Evolutionary conservation across 2,888 invertebrate genomes (phyloP).

Genomic region (Lycia hirtaria): DNA sequence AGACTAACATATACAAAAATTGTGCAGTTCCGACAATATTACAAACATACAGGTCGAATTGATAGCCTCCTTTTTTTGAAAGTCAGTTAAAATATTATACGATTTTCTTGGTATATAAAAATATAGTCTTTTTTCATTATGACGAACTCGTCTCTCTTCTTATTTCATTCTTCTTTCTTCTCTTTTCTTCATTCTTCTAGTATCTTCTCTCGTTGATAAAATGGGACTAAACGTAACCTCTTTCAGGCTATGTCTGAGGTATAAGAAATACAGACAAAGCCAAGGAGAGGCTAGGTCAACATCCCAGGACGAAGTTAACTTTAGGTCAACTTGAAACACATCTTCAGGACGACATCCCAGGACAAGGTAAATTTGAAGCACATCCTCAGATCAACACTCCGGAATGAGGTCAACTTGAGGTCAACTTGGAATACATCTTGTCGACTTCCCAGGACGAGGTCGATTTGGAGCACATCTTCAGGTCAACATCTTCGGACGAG

Average conservation of each 20-base stretch:
- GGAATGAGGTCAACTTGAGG: background rate
- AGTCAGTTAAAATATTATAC: no score
- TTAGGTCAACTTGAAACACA: background rate
- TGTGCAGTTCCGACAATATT: no score
- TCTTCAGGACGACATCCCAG: background rate
- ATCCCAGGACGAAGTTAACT: slow-evolving; percentile 51
- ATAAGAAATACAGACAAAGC: slow-evolving; percentile 82
- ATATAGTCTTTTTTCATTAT: no score
- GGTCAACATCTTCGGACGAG: no score
- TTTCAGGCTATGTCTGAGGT: slow-evolving; percentile 86
- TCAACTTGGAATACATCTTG: background rate
- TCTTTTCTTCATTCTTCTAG: slow-evolving; percentile 13
- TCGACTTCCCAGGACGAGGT: background rate
- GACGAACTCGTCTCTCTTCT: background rate
- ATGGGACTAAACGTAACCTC: slow-evolving; percentile 84
- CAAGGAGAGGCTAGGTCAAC: slow-evolving; percentile 86
- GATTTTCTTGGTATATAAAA: no score
- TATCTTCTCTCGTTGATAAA: slow-evolving; percentile 41
- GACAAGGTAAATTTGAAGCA: background rate
- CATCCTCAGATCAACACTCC: background rate
- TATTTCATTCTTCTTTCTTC: slow-evolving; percentile 4
- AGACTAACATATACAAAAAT: no score
- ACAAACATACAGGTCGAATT: no score
- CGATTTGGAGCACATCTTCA: background rate
- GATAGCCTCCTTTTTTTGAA: no score